Evolutionary conservation across 2,888 invertebrate genomes (phyloP), one percentile per base, ranked within the genome.

Genomic region (Sarcophaga subvicina): DNA sequence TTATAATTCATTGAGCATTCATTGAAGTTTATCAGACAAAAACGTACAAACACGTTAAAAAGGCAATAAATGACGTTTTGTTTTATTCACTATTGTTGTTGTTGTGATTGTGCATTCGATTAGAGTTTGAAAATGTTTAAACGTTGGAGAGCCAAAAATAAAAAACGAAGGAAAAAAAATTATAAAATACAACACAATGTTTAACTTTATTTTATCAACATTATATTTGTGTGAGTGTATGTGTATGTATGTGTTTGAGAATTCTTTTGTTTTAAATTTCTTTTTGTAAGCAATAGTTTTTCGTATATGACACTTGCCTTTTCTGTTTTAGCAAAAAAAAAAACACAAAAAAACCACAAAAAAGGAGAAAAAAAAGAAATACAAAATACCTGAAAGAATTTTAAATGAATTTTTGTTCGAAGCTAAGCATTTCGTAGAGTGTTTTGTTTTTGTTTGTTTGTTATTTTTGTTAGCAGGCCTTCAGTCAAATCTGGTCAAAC

Each of bases 181-280:
- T 59, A 66, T 25, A 47, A 20, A 63, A 17, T 54, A 71, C 62
- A 64, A 72, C 17, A 64, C 8, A 62, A 49, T 69, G 10, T 81
- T 75, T 69, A 17, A 75, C 59, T 62, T 37, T 47, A n/a, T 59
- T 12, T 45, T 37, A 14, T 20, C 14, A 12, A 12, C 2, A 49
- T 62, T 63, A n/a, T n/a, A 62, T 2, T 73, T 20, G 3, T n/a
- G 25, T 22, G 22, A 22, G 3, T 47, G 47, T 49, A 5, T 47
- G 45, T 69, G 2, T 47, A 0, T 54, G 47, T 81, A 14, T 80
- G 14, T 64, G 64, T 60, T 54, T 66, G 54, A 49, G 66, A 59
- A 12, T 77, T 79, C 81, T 79, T 79, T 82, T 84, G 76, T 87
- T 87, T 87, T 72, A 67, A 82, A 90, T 91, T 91, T 91, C 90